These are phyloP conservation scores for Echiichthys vipera DNA, from an alignment of 2,797 vertebrate species.

Conservation along the genomic window DNA sequence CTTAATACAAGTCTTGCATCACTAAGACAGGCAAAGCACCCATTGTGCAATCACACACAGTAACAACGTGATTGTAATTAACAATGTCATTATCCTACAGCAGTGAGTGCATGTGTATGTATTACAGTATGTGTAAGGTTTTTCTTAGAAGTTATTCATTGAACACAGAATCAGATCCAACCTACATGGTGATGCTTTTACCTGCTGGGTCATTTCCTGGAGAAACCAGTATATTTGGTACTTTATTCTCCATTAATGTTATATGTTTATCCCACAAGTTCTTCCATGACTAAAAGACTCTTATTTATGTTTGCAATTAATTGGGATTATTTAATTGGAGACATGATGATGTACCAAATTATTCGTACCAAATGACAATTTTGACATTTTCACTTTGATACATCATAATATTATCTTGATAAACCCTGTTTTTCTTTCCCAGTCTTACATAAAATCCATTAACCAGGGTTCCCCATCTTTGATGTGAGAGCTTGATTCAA, in stretches of 20 bases:
- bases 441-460: slow-evolving; percentile 1
- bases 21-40: neutral
- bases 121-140: no score
- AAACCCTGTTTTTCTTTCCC: neutral
- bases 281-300: neutral
- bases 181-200: no score
- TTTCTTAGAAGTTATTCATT: neutral
- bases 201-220: neutral
- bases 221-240: neutral
- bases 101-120: no score
- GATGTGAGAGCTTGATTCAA: slow-evolving; percentile 10
- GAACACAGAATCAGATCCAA: no score
- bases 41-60: slow-evolving; percentile 6
- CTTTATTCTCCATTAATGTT: neutral
- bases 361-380: no score
- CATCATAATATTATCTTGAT: neutral
- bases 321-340: neutral
- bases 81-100: neutral
- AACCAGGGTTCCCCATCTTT: neutral
- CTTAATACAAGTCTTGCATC: slow-evolving; percentile 1
- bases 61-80: slow-evolving; percentile 2
- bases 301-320: neutral
- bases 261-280: neutral
- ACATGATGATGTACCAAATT: no score
- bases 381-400: neutral